A percentile compares a stretch with the other conserved stretches of the same genome.
Conservation (phyloP, 1,140 invertebrate genomes). For the Nasonia longicornis region DNA sequence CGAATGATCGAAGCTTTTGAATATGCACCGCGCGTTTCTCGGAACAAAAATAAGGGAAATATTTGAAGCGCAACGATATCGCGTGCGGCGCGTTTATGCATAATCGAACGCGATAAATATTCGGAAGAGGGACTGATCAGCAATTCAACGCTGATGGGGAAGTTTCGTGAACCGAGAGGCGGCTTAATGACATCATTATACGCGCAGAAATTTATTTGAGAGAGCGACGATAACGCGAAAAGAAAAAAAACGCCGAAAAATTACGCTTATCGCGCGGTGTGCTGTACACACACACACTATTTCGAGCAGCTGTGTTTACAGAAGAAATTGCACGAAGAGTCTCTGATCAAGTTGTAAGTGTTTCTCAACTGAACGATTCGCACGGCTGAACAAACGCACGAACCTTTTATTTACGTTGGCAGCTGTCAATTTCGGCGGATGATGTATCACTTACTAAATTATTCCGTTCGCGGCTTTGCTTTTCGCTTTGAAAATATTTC, state of each 20-base stretch:
- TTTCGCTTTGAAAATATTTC: too few relatives aligned
- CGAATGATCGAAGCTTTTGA: too few relatives aligned
- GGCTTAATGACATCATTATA: background rate
- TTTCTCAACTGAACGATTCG: background rate
- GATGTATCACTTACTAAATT: background rate
- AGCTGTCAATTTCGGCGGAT: background rate
- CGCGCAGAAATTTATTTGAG: background rate
- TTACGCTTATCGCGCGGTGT: too few relatives aligned
- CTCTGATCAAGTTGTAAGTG: background rate
- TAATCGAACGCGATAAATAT: too few relatives aligned
- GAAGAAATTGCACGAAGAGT: background rate
- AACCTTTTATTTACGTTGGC: background rate
- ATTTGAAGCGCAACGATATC: too few relatives aligned
- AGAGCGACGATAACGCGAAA: background rate
- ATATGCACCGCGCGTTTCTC: too few relatives aligned
- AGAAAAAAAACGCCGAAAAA: background rate
- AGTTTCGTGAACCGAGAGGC: too few relatives aligned
- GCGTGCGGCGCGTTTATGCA: too few relatives aligned
- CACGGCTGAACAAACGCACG: background rate
- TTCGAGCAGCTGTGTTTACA: background rate
- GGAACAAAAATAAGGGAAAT: too few relatives aligned
- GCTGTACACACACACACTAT: too few relatives aligned
- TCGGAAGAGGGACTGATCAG: too few relatives aligned
- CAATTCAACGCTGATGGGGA: too few relatives aligned
- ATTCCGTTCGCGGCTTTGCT: background rate